Evolutionary conservation across 2,797 vertebrate genomes (phyloP).

Genomic region (Bovichtus diacanthus): DNA sequence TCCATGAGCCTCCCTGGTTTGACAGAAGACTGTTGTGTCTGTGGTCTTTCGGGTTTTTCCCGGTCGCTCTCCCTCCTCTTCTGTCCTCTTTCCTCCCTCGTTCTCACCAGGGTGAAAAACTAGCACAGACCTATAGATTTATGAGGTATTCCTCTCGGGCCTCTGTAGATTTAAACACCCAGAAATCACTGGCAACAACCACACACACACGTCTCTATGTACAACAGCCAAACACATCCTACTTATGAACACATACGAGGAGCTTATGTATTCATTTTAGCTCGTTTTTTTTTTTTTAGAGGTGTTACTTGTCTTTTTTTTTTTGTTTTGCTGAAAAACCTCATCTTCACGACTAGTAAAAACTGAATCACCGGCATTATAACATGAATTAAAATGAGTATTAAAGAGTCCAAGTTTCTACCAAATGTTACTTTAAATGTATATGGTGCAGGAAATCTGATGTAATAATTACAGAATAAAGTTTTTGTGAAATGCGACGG

Average conservation of each 20-base stretch:
- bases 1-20: conserved; percentile 11
- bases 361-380: background rate
- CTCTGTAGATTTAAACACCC: conserved; percentile 66
- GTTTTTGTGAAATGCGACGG: background rate
- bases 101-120: conserved; percentile 79
- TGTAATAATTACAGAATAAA: background rate
- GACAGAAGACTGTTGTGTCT: background rate
- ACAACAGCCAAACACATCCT: background rate
- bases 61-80: conserved; percentile 29
- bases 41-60: conserved; percentile 18
- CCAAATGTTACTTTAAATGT: too few species aligned
- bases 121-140: conserved; percentile 76
- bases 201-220: background rate
- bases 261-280: background rate
- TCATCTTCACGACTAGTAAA: background rate
- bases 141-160: conserved; percentile 58
- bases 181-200: conserved; percentile 20
- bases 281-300: background rate
- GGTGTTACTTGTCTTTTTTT: background rate
- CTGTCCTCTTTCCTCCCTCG: conserved; percentile 47
- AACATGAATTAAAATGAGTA: background rate
- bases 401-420: background rate
- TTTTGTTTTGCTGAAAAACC: background rate
- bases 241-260: background rate
- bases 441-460: background rate